These are phyloP conservation scores for Tetramorium parvispinum DNA, from an alignment of 1,140 invertebrate species.

Conservation along the genomic window DNA sequence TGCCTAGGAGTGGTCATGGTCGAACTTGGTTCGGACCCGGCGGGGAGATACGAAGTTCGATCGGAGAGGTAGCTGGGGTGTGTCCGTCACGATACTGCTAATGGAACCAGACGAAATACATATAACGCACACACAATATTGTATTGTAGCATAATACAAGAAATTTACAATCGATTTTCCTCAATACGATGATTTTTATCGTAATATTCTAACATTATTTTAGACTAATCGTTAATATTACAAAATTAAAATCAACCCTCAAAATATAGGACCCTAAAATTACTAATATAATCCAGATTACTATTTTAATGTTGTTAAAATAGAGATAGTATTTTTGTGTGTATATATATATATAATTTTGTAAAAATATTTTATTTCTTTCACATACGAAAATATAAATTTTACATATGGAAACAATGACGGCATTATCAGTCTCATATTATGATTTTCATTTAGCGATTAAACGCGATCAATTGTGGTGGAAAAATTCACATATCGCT, in stretches of 20 bases:
- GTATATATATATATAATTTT: neutral
- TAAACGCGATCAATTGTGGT: neutral
- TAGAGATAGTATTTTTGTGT: neutral
- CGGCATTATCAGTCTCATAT: constrained; percentile 3
- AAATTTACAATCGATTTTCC: neutral
- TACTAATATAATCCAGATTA: neutral
- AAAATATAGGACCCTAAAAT: neutral
- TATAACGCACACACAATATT: constrained; percentile 8
- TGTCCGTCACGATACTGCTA: neutral
- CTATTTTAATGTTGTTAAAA: neutral
- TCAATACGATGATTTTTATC: neutral
- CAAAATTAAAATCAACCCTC: neutral
- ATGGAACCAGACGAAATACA: neutral
- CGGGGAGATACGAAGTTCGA: neutral
- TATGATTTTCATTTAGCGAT: neutral
- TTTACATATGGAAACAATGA: neutral
- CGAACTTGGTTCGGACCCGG: constrained; percentile 36
- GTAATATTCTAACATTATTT: neutral
- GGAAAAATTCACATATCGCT: neutral
- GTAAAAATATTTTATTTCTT: neutral
- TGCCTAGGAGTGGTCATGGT: constrained; percentile 72
- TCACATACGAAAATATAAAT: neutral
- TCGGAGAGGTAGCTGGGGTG: constrained; percentile 3
- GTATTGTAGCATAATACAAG: neutral
- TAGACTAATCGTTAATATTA: neutral